A percentile compares a stretch with the other conserved stretches of the same genome.
Conservation (phyloP, 2,113 vertebrate genomes). For the Myotis lucifugus region DNA sequence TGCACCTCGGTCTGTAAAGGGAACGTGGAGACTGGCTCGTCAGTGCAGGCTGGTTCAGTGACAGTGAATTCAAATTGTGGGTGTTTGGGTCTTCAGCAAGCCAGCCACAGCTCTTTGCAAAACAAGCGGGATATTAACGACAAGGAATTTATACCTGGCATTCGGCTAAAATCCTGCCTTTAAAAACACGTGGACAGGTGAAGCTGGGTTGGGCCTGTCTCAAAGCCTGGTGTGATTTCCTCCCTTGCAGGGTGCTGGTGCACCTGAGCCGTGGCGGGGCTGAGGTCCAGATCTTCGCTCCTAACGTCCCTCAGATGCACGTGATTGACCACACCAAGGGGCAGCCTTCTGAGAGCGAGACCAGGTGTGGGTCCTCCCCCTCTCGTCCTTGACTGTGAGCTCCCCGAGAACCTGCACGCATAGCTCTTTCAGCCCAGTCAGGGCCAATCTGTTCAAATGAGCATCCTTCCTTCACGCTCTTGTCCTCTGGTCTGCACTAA, state of each 20-base stretch:
- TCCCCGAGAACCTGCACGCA: rapidly evolving
- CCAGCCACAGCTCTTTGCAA: background rate
- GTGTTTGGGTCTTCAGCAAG: background rate
- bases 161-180: background rate
- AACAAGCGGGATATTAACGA: rapidly evolving
- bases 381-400: no score
- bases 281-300: constrained; percentile 93
- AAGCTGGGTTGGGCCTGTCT: rapidly evolving
- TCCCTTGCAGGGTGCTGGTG: constrained; percentile 86
- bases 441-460: rapidly evolving
- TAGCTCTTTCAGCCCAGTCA: no score
- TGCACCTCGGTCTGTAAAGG: background rate
- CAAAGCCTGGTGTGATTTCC: rapidly evolving
- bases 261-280: constrained; percentile 92
- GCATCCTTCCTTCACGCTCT: rapidly evolving
- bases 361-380: constrained; percentile 73
- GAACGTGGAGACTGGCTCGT: background rate
- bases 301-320: constrained; percentile 93
- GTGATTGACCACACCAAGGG: constrained; percentile 94
- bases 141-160: rapidly evolving
- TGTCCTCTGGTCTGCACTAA: rapidly evolving
- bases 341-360: constrained; percentile 88
- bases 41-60: background rate
- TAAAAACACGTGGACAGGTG: rapidly evolving
- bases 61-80: no score